phyloP scores from a whole-genome alignment of 2,113 vertebrate genomes.

The Archilochus colubris region DNA sequence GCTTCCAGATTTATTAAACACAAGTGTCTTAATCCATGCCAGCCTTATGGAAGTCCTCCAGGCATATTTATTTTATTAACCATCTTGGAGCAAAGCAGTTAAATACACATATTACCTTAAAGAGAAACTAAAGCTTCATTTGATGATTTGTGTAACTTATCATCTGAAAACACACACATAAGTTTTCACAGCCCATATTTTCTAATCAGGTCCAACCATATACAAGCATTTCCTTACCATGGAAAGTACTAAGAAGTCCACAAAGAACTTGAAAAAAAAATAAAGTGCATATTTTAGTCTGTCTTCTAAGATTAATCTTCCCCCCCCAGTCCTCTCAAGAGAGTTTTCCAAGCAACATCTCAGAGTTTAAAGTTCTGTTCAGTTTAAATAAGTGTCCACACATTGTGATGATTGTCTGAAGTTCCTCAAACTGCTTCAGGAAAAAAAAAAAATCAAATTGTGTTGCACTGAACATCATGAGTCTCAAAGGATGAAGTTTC shows the following conservation, averaged over 20 bases:
- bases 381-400: neutral
- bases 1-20: conserved; percentile 8
- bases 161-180: neutral
- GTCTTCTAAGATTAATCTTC: neutral
- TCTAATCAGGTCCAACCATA: neutral
- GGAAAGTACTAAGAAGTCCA: neutral
- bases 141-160: neutral
- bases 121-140: neutral
- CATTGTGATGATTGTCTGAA: conserved; percentile 5
- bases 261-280: neutral
- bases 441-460: neutral
- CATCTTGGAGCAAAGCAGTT: conserved; percentile 30
- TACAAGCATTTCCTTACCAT: neutral
- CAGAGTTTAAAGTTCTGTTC: neutral
- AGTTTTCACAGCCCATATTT: neutral
- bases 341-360: neutral
- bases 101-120: neutral
- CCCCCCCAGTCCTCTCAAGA: neutral
- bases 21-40: neutral
- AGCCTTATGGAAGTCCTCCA: neutral
- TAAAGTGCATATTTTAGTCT: neutral
- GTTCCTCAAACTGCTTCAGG: neutral
- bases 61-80: conserved; percentile 22
- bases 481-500: neutral
- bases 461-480: neutral